These are phyloP conservation scores for Chloropsis cyanopogon DNA, from an alignment of 2,113 vertebrate genomes.

Conservation along the genomic window DNA sequence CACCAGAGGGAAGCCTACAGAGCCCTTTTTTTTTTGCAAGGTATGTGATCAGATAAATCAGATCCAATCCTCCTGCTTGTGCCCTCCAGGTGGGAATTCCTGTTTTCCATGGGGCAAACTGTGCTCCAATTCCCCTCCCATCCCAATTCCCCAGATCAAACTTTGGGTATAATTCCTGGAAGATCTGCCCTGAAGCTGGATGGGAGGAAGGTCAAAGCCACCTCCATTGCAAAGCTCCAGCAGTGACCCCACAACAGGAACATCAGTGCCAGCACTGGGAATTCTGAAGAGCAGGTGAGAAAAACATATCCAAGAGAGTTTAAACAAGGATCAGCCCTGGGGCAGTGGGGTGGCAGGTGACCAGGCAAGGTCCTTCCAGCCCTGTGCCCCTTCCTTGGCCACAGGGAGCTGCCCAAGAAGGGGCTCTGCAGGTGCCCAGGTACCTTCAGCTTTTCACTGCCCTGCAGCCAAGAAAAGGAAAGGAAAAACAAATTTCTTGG, in stretches of 20 bases:
- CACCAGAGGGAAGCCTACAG: not conserved
- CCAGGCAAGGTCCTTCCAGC: not conserved
- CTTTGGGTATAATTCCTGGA: not conserved
- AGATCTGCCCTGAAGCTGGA: not conserved
- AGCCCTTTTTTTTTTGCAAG: not conserved
- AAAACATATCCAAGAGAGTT: not conserved
- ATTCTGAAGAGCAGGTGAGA: not conserved
- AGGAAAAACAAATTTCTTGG: conserved; percentile 51
- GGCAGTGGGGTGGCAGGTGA: not conserved
- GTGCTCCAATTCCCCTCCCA: not conserved
- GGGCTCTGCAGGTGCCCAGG: not conserved
- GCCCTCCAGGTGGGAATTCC: not conserved
- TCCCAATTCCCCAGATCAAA: not conserved
- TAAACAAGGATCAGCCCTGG: not conserved
- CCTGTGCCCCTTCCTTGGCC: not conserved
- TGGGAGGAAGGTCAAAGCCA: not conserved
- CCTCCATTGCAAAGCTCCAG: not conserved
- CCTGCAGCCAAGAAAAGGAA: conserved; percentile 36
- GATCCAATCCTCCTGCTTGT: not conserved
- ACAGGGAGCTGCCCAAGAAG: not conserved
- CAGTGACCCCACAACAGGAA: not conserved
- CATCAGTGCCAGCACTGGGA: accelerated
- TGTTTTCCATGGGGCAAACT: not conserved
- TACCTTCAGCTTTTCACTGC: not conserved
- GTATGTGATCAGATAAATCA: not conserved